phyloP scores from a whole-genome alignment of 2,113 vertebrate species.

The Lota lota region DNA sequence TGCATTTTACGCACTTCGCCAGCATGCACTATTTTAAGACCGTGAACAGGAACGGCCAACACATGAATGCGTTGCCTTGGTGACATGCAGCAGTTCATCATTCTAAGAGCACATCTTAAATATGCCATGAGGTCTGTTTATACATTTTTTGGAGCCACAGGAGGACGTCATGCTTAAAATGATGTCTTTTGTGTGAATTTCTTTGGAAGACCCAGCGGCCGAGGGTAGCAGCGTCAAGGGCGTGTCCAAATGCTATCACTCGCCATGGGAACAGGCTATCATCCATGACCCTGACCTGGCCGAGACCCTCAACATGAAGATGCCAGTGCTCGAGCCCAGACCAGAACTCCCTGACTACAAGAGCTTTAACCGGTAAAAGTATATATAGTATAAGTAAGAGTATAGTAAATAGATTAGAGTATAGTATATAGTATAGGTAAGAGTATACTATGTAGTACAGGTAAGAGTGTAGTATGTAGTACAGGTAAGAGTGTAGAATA shows the following conservation, averaged over 20 bases:
- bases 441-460: conserved; percentile 30
- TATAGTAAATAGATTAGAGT: no score
- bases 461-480: conserved; percentile 59
- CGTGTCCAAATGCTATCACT: conserved; percentile 88
- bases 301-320: conserved; percentile 80
- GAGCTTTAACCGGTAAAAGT: conserved; percentile 90
- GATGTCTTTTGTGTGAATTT: conserved; percentile 24
- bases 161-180: conserved; percentile 22
- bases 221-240: conserved; percentile 83
- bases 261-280: conserved; percentile 95
- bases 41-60: background rate
- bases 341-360: conserved; percentile 84
- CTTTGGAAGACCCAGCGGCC: conserved; percentile 79
- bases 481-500: no score
- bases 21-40: conserved; percentile 64
- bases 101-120: no score
- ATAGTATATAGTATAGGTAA: no score
- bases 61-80: no score
- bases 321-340: conserved; percentile 78
- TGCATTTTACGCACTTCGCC: conserved; percentile 31
- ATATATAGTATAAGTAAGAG: no score
- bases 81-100: no score
- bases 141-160: no score
- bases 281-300: conserved; percentile 85
- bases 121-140: background rate